Evolutionary conservation across 2,113 vertebrate genomes (phyloP), one percentile per base, ranked within the genome.

Genomic region (Eulacestoma nigropectus): DNA sequence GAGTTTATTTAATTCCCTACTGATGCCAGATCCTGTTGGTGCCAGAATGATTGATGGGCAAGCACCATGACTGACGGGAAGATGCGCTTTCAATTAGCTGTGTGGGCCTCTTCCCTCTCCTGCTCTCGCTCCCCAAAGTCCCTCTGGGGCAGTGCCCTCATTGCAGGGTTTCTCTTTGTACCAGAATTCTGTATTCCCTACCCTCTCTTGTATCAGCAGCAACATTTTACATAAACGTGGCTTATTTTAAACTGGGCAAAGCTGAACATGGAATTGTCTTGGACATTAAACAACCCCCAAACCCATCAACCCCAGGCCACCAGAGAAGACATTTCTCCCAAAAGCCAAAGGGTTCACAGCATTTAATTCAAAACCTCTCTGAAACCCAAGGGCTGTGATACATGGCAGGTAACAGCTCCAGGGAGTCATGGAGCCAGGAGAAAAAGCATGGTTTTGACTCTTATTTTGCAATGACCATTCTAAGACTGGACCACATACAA

Each of bases 1-100:
- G 39, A 95, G 96, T 97, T 97, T 98, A 95, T 97, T 97, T 97
- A 97, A 96, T 94, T 97, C 97, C 97, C 96, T 81, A 87, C 94
- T 84, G 95, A 96, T 97, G 96, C 96, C 94, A 96, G 97, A 97
- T 97, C 97, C 96, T 97, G 96, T 95, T 96, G 93, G 90, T 96
- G 97, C 95, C 93, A 87, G 95, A 90, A 95, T 97, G 97, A 98
- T 93, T 94, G 97, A 98, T 97, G 93, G 86, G 88, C 67, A 68
- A 91, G 89, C 59, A 41, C 75, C 47, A 25, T 94, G 95, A 97
- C 64, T 94, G 96, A 96, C 84, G 0, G 82, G 83, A 94, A 93
- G 95, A 97, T 96, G 92, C 73, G 13, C 90, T 96, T 96, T 96
- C 96, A 94, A 96, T 97, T 97, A 94, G 95, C 91, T 84, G 87